phyloP scores from a whole-genome alignment of 2,113 vertebrate species.

The Tachuris rubrigastra region DNA sequence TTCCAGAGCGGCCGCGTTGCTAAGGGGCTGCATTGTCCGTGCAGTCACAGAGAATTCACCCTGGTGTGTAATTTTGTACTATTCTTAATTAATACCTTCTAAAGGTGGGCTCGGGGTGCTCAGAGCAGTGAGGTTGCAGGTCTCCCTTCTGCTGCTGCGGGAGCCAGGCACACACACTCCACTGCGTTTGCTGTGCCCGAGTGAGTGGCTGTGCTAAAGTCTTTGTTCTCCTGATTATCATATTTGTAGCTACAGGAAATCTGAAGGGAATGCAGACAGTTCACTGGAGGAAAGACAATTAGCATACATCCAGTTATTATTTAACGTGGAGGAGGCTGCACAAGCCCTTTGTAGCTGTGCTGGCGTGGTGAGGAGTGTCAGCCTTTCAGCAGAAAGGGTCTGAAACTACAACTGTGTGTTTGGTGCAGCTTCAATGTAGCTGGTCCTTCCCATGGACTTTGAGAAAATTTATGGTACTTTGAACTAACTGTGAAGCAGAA shows the following conservation, averaged over 20 bases:
- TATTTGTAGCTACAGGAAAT: conserved; percentile 67
- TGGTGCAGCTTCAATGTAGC: not conserved
- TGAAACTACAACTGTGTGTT: not conserved
- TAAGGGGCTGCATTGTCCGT: not conserved
- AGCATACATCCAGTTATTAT: conserved; percentile 44
- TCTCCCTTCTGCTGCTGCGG: not conserved
- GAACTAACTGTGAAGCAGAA: not conserved
- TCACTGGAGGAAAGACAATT: conserved; percentile 47
- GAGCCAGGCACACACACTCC: not conserved
- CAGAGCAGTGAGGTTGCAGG: not conserved
- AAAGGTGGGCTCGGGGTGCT: not conserved
- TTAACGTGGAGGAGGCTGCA: not conserved
- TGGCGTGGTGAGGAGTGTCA: conserved; percentile 39
- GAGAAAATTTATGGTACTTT: not conserved
- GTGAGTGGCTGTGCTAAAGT: not conserved
- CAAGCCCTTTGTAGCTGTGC: conserved; percentile 8
- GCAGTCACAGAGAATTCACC: not conserved
- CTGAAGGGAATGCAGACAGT: conserved; percentile 51
- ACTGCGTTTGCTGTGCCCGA: not conserved
- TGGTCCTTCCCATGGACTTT: not conserved
- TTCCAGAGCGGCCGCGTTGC: not conserved
- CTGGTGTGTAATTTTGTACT: not conserved
- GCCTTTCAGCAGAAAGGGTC: not conserved
- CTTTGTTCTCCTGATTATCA: conserved; percentile 70
- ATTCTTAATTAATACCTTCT: not conserved